Conservation (phyloP, 1,140 invertebrate species). For the Tenebrio molitor region DNA sequence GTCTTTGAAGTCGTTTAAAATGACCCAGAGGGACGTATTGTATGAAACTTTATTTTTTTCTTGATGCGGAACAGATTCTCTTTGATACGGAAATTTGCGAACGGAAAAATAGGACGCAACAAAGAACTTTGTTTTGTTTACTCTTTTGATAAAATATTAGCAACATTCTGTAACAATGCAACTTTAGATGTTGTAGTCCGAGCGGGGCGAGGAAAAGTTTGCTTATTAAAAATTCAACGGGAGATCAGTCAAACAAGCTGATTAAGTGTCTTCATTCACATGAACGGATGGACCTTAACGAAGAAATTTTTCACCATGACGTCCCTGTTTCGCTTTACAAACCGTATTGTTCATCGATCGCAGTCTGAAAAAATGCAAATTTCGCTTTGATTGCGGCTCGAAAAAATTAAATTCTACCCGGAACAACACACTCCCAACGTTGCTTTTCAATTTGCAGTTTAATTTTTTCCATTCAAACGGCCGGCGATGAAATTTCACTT, state of each 20-base stretch:
- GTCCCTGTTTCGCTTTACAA: too few relatives aligned
- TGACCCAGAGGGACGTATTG: conserved; percentile 13
- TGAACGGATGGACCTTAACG: too few relatives aligned
- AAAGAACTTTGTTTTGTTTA: conserved; percentile 29
- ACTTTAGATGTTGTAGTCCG: neutral
- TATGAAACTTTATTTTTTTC: conserved; percentile 31
- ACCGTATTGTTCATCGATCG: too few relatives aligned
- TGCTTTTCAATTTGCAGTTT: too few relatives aligned
- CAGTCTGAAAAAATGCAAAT: too few relatives aligned
- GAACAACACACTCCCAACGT: too few relatives aligned
- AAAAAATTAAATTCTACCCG: too few relatives aligned
- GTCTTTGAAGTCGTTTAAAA: conserved; percentile 28
- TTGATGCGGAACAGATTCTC: conserved; percentile 21
- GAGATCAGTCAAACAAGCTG: conserved; percentile 23
- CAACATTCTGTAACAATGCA: conserved; percentile 8
- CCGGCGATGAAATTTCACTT: too few relatives aligned
- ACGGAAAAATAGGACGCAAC: conserved; percentile 18
- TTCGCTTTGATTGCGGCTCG: too few relatives aligned
- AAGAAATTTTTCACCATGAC: too few relatives aligned
- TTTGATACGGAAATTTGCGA: conserved; percentile 25
- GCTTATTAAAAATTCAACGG: conserved; percentile 19
- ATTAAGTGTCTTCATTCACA: neutral
- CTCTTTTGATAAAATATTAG: conserved; percentile 22
- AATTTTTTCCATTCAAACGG: too few relatives aligned
- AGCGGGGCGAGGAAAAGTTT: neutral